Evolutionary conservation across 2,797 vertebrate species (phyloP).

Genomic region (Stomatorhinus walkeri): DNA sequence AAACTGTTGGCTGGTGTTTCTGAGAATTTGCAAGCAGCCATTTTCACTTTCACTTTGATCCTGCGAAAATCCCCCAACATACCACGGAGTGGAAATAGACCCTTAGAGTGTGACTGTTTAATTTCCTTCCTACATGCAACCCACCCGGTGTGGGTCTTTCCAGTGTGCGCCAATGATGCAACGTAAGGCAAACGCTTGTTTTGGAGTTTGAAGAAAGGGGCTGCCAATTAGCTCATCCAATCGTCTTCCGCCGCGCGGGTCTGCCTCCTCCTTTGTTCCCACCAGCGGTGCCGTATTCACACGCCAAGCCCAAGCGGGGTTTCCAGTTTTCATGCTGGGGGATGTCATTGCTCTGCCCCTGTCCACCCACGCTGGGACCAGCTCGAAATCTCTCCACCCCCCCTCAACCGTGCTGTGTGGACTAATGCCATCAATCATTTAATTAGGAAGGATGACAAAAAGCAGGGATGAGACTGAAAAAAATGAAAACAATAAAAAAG

Average conservation of each 20-base stretch:
- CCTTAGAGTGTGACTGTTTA: neutral
- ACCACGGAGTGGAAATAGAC: neutral
- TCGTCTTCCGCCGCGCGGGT: neutral
- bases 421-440: neutral
- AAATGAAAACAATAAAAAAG: neutral
- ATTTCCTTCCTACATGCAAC: neutral
- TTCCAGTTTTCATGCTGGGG: neutral
- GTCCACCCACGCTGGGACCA: neutral
- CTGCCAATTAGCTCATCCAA: neutral
- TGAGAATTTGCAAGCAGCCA: neutral
- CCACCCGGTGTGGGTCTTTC: neutral
- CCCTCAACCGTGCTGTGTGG: neutral
- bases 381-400: too few relatives aligned
- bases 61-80: conserved; percentile 9
- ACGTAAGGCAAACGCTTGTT: neutral
- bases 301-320: neutral
- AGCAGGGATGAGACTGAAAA: neutral
- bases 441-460: neutral
- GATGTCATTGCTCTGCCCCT: neutral
- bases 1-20: neutral
- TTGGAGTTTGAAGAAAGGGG: neutral
- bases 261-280: conserved; percentile 5
- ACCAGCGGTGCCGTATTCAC: neutral
- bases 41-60: conserved; percentile 21
- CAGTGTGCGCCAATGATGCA: neutral